Evolutionary conservation across 2,888 invertebrate species (phyloP).

Genomic region (Ferdinandea cuprea): DNA sequence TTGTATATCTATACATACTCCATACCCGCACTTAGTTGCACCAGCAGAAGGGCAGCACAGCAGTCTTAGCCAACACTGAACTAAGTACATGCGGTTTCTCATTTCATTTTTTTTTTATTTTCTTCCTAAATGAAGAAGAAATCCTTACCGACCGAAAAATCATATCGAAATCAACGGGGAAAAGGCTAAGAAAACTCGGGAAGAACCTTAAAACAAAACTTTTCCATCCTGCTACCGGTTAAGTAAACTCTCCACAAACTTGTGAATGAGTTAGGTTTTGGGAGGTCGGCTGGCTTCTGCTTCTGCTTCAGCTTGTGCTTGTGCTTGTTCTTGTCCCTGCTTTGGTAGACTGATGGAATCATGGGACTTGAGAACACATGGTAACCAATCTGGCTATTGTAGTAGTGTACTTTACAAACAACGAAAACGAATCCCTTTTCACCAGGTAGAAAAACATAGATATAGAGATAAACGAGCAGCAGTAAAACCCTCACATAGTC

Average conservation of each 20-base stretch:
- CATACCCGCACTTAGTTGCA: too few relatives aligned
- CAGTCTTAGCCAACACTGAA: not conserved
- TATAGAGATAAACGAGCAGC: slow-evolving; percentile 1
- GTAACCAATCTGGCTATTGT: slow-evolving; percentile 49
- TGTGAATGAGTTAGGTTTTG: slow-evolving; percentile 29
- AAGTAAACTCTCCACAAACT: slow-evolving; percentile 42
- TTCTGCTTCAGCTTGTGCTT: not conserved
- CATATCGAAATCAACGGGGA: slow-evolving; percentile 20
- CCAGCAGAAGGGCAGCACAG: not conserved
- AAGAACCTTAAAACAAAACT: slow-evolving; percentile 43
- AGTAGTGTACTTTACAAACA: slow-evolving; percentile 16
- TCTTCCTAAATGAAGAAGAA: not conserved
- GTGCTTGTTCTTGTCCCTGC: not conserved
- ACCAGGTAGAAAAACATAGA: slow-evolving; percentile 11
- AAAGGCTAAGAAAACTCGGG: slow-evolving; percentile 23
- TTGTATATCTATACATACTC: not conserved
- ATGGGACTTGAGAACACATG: slow-evolving; percentile 33
- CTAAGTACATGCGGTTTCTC: slow-evolving; percentile 1
- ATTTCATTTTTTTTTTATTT: not conserved
- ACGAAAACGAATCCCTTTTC: not conserved
- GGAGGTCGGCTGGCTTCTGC: not conserved
- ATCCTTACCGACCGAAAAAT: slow-evolving; percentile 18
- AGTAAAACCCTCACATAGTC: slow-evolving; percentile 8
- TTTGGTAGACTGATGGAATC: slow-evolving; percentile 13
- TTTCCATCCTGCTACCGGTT: slow-evolving; percentile 32